Evolutionary conservation across 2,888 invertebrate genomes (phyloP), one percentile per base, ranked within the genome.

Genomic region (Limnephilus marmoratus): DNA sequence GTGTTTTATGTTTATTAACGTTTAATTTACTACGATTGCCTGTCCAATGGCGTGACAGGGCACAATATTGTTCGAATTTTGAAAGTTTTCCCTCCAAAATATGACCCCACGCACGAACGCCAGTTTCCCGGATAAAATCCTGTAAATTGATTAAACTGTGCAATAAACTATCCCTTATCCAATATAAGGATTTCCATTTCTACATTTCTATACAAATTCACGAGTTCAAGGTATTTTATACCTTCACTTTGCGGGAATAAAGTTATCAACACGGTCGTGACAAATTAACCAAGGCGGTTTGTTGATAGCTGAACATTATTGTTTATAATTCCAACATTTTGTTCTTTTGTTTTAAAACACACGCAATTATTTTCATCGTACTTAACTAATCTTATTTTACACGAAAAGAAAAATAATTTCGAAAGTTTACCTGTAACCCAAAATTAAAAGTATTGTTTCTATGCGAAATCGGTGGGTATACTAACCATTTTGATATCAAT

Each of bases 1-100:
- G 93, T 90, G 92, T 92, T 92, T 92, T 89, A 92, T 90, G 90
- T 85, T 91, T 91, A 93, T 93, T 92, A 85, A 92, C 90, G 87
- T 92, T 92, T 90, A 92, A 68, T 92, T 93, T 90, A 93, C 90
- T 91, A 82, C 89, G 86, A 85, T 85, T 89, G 85, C 92, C 85
- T 91, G 85, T 85, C 83, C 82, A 90, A 45, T 91, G 49, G 90
- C 93, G 93, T 92, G 93, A 41, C 83, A 88, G 37, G n/a, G 34
- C 53, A 53, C 53, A 87, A 80, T 91, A 91, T 91, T 88, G 24
- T 90, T 90, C 81, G 37, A 81, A 82, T 81, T 88, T 91, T 88
- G 88, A 87, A 53, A 89, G 85, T 41, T 90, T 92, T 85, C 85
- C 86, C 90, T 80, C 86, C 85, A n/a, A 85, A 91, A 90, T 87